Percentiles rank a stretch among this genome's conserved stretches.
phyloP scores from a whole-genome alignment of 2,797 vertebrate genomes.

The Adrianichthys oophorus region DNA sequence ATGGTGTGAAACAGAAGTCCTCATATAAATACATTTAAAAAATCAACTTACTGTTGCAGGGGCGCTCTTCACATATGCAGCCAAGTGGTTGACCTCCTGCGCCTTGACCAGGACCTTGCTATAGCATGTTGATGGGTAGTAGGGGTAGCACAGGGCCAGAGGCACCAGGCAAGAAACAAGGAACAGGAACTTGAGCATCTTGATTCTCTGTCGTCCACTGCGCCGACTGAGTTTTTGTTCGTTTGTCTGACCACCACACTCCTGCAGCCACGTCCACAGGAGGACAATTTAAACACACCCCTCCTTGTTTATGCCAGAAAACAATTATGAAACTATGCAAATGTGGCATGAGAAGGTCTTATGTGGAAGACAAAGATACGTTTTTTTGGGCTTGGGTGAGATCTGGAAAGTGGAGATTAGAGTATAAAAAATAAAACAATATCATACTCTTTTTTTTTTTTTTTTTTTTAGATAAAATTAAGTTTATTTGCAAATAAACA shows the following conservation, averaged over 20 bases:
- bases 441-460: not conserved
- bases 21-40: too few relatives aligned
- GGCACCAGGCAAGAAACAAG: slow-evolving; percentile 35
- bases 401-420: not conserved
- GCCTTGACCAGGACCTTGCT: slow-evolving; percentile 64
- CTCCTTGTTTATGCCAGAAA: slow-evolving; percentile 37
- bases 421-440: not conserved
- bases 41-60: slow-evolving; percentile 56
- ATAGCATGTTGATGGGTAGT: slow-evolving; percentile 68
- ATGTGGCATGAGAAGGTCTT: slow-evolving; percentile 2
- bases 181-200: slow-evolving; percentile 35
- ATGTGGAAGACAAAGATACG: slow-evolving; percentile 10
- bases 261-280: slow-evolving; percentile 48
- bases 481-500: too few relatives aligned
- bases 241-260: slow-evolving; percentile 20
- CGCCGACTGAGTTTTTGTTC: slow-evolving; percentile 12
- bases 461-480: too few relatives aligned
- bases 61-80: slow-evolving; percentile 47
- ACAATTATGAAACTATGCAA: slow-evolving; percentile 15
- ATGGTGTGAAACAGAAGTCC: not conserved
- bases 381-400: slow-evolving; percentile 1
- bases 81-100: slow-evolving; percentile 47
- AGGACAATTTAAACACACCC: slow-evolving; percentile 29
- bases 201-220: slow-evolving; percentile 33
- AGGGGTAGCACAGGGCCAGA: slow-evolving; percentile 45